phyloP scores from a whole-genome alignment of 1,140 invertebrate species.

The Lasioglossum albipes region DNA sequence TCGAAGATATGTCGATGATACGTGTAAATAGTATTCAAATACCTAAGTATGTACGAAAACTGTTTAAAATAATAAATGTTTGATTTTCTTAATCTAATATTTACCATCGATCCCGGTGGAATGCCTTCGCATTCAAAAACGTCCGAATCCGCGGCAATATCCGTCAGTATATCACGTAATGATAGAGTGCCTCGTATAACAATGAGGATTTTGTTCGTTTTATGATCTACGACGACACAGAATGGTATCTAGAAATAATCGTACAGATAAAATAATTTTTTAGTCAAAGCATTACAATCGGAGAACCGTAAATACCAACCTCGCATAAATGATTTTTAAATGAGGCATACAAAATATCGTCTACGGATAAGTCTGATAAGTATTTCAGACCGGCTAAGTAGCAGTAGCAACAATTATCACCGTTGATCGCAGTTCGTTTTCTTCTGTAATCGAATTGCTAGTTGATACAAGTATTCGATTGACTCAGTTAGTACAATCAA shows the following conservation, averaged over 20 bases:
- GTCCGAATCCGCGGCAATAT: constrained; percentile 90
- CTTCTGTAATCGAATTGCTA: constrained; percentile 73
- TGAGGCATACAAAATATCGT: constrained; percentile 92
- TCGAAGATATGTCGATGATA: no score
- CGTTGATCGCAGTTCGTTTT: constrained; percentile 85
- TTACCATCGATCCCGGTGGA: constrained; percentile 84
- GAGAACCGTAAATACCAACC: constrained; percentile 73
- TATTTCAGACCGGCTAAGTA: constrained; percentile 91
- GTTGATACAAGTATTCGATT: background rate
- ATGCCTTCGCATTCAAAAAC: constrained; percentile 87
- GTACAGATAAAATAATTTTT: background rate
- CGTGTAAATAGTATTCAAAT: background rate
- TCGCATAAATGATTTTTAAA: constrained; percentile 93
- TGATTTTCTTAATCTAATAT: background rate
- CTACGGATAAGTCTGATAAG: constrained; percentile 86
- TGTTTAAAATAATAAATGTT: background rate
- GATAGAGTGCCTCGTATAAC: constrained; percentile 93
- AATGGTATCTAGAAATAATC: constrained; percentile 87
- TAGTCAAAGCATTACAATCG: background rate
- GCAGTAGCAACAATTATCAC: constrained; percentile 95
- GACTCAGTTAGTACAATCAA: background rate
- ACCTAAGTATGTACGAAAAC: background rate
- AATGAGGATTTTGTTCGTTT: constrained; percentile 89
- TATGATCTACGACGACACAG: constrained; percentile 91
- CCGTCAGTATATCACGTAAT: constrained; percentile 92